Evolutionary conservation across 2,888 invertebrate genomes (phyloP).

Genomic region (Helleia helle): DNA sequence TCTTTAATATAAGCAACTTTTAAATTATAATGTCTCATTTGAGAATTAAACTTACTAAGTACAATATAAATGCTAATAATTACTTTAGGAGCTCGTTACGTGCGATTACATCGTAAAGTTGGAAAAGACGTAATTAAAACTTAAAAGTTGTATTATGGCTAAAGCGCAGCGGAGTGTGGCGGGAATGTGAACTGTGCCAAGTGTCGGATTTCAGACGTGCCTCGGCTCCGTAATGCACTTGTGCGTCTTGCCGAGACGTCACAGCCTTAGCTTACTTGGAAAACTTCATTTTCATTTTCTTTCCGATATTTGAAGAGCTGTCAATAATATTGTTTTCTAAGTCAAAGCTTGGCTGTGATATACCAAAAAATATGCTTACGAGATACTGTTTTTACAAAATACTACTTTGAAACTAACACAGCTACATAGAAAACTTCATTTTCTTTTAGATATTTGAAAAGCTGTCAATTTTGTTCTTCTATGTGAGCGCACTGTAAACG

Average conservation of each 20-base stretch:
- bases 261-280: not conserved
- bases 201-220: conserved; percentile 65
- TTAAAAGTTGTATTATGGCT: conserved; percentile 57
- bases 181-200: conserved; percentile 58
- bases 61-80: conserved; percentile 14
- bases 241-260: conserved; percentile 11
- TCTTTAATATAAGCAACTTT: too few species aligned
- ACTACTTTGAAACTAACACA: too few species aligned
- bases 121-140: conserved; percentile 62
- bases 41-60: too few species aligned
- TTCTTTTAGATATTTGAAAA: too few species aligned
- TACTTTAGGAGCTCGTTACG: conserved; percentile 16
- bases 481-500: too few species aligned
- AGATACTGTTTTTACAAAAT: too few species aligned
- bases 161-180: conserved; percentile 31
- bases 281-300: conserved; percentile 1
- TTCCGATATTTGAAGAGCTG: not conserved
- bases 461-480: too few species aligned
- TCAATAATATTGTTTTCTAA: too few species aligned
- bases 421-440: too few species aligned
- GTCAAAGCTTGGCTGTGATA: too few species aligned
- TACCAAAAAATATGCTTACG: too few species aligned
- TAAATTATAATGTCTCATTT: too few species aligned
- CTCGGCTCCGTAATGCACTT: conserved; percentile 44
- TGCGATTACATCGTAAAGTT: conserved; percentile 33